Evolutionary conservation across 1,140 invertebrate genomes (phyloP), one percentile per base, ranked within the genome.

Genomic region (Drosophila kikkawai): DNA sequence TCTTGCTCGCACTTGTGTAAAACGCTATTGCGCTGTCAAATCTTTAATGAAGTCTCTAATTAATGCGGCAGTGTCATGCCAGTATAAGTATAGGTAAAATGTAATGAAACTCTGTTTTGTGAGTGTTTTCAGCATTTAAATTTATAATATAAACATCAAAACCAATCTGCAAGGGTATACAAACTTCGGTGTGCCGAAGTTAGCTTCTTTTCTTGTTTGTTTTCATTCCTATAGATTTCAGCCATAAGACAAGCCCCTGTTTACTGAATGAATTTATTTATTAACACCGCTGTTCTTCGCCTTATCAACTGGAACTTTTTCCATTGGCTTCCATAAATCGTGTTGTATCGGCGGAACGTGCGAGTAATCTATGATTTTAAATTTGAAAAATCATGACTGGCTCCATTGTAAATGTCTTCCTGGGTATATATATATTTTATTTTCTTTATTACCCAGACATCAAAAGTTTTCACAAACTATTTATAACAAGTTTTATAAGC

Each of bases 251-350:
- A 69, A 26, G 42, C 65, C 34, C 56, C 50, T 39, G 68, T 39
- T 68, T 19, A 7, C 19, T 71, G 67, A 59, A 73, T 71, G 69
- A 71, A 59, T 57, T 71, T 70, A 70, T 69, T 69, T 67, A 51
- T 22, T 22, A 22, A 22, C 39, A 67, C 9, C 15, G 4, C 45
- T 22, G 19, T 13, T 22, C 11, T 7, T 34, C 4, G 22, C n/a
- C 42, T 71, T 71, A 71, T 71, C 69, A 32, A 5, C 12, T 7
- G 17, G 32, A 1, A 17, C 15, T 19, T 68, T 41, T 55, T 53
- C n/a, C n/a, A 15, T 22, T 11, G 12, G 12, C 1, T 3, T 13
- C 57, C 42, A 73, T 59, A 73, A 32, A 59, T 59, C 17, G 9
- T 29, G 3, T 41, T 13, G 4, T 13, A 17, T 32, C 36, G 19